A percentile compares a stretch with the other conserved stretches of the same genome.
These are phyloP conservation scores for Falco rusticolus DNA, from an alignment of 2,797 vertebrate species.

Conservation along the genomic window DNA sequence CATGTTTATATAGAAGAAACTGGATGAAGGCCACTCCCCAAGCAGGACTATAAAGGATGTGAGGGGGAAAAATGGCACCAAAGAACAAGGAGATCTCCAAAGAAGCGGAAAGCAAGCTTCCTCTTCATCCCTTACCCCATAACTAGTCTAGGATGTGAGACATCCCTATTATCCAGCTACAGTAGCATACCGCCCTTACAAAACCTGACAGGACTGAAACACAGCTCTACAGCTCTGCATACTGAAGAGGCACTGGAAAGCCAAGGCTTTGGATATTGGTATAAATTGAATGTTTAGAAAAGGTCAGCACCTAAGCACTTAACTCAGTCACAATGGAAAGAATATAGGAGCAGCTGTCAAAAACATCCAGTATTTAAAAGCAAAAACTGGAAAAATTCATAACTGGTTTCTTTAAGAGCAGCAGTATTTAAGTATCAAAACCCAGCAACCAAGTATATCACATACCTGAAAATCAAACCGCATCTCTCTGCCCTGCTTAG, in stretches of 20 bases:
- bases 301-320: neutral
- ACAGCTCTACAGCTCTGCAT: neutral
- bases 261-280: neutral
- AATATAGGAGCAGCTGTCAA: neutral
- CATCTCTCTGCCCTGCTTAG: neutral
- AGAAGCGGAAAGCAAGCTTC: neutral
- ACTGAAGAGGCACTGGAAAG: neutral
- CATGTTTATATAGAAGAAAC: neutral
- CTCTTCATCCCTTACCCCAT: neutral
- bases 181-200: neutral
- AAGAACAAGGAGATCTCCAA: neutral
- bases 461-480: neutral
- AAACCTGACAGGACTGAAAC: neutral
- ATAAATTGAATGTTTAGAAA: neutral
- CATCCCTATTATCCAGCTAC: neutral
- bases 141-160: neutral
- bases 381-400: neutral
- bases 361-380: neutral
- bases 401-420: neutral
- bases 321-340: neutral
- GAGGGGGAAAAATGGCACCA: neutral
- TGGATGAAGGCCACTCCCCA: neutral
- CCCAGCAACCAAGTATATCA: neutral
- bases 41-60: neutral
- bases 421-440: neutral